These are phyloP conservation scores for Botia kubotai DNA, from an alignment of 2,797 vertebrate genomes.

Conservation along the genomic window DNA sequence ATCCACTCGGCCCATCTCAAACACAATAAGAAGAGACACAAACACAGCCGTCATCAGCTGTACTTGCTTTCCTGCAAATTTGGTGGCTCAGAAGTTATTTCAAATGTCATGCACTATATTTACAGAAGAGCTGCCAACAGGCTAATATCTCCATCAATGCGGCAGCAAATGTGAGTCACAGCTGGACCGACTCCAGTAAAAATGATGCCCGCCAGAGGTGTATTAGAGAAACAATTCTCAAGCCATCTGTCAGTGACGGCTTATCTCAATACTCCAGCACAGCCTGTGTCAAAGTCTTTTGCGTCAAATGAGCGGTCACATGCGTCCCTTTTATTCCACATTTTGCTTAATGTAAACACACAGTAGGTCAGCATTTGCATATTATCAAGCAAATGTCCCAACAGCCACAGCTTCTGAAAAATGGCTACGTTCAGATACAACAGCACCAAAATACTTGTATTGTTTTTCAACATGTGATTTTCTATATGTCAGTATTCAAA, in stretches of 20 bases:
- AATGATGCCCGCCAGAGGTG: constrained; percentile 23
- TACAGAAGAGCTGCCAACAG: background rate
- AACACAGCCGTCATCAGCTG: constrained; percentile 48
- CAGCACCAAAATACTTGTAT: constrained; percentile 1
- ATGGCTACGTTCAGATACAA: constrained; percentile 14
- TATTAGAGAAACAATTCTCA: constrained; percentile 5
- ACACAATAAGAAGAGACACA: constrained; percentile 57
- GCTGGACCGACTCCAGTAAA: constrained; percentile 22
- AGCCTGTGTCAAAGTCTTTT: constrained; percentile 20
- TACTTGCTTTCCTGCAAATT: constrained; percentile 15
- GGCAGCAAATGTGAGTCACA: background rate
- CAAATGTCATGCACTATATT: background rate
- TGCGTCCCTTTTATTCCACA: constrained; percentile 37
- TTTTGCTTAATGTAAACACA: constrained; percentile 55
- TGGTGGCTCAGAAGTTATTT: background rate
- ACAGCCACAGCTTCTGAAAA: too few species aligned
- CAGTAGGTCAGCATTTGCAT: constrained; percentile 57
- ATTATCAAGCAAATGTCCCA: background rate
- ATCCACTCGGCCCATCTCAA: constrained; percentile 58
- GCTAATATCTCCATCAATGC: constrained; percentile 19
- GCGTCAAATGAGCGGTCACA: constrained; percentile 33
- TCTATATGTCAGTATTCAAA: too few species aligned
- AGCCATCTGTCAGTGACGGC: constrained; percentile 13
- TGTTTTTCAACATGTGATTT: background rate
- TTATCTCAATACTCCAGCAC: constrained; percentile 25